Percentiles rank a stretch among this genome's conserved stretches.
Conservation (phyloP, 2,888 invertebrate genomes). For the Cheilosia pagana region DNA sequence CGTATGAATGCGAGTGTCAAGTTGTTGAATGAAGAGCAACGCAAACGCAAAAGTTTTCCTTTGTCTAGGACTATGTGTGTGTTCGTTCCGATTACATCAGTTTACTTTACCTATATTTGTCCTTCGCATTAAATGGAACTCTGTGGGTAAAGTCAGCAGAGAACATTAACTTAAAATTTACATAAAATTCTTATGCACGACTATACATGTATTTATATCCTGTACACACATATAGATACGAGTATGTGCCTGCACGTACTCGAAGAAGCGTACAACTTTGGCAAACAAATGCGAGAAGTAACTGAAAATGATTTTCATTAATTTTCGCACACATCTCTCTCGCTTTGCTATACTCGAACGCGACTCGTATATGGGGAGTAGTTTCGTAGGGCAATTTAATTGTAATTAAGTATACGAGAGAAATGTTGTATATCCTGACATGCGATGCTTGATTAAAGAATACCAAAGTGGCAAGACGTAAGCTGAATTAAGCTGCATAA, state of each 20-base stretch:
- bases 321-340: constrained; percentile 34
- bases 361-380: constrained; percentile 6
- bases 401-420: constrained; percentile 50
- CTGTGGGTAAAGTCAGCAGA: constrained; percentile 38
- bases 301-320: constrained; percentile 67
- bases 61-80: constrained; percentile 26
- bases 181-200: constrained; percentile 13
- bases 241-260: constrained; percentile 5
- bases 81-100: constrained; percentile 54
- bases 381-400: constrained; percentile 53
- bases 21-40: constrained; percentile 43
- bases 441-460: constrained; percentile 60
- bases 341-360: background rate
- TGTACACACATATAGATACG: background rate
- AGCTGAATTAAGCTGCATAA: constrained; percentile 34
- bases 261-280: constrained; percentile 17
- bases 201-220: background rate
- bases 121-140: constrained; percentile 31
- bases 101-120: constrained; percentile 59
- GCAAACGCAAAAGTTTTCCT: constrained; percentile 47
- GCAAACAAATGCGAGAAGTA: constrained; percentile 53
- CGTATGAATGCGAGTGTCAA: constrained; percentile 62
- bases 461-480: constrained; percentile 16
- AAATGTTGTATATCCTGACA: background rate
- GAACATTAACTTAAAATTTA: constrained; percentile 50